phyloP scores from a whole-genome alignment of 2,888 invertebrate genomes.

The Scelioninae gen. 1 region DNA sequence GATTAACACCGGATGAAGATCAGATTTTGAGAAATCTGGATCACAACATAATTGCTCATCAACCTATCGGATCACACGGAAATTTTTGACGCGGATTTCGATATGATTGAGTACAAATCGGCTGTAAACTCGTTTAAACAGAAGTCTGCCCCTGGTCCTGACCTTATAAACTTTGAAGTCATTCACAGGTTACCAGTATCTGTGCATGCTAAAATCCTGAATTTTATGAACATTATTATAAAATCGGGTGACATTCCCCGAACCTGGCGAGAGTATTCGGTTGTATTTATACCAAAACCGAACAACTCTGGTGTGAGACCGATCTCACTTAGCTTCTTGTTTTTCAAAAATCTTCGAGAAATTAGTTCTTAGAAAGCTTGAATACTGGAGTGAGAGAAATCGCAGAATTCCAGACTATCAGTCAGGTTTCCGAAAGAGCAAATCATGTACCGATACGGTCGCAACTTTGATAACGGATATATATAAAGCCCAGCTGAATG shows the following conservation, averaged over 20 bases:
- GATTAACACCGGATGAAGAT: neutral
- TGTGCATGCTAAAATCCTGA: neutral
- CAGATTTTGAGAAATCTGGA: neutral
- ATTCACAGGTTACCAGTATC: slow-evolving; percentile 9
- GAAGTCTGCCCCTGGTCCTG: slow-evolving; percentile 19
- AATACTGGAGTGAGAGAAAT: too few species aligned
- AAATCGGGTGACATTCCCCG: neutral
- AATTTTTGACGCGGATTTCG: neutral
- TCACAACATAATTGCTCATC: neutral
- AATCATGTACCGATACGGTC: too few species aligned
- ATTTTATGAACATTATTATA: neutral
- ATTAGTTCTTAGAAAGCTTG: neutral
- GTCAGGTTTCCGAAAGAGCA: too few species aligned
- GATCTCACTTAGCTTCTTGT: slow-evolving; percentile 1
- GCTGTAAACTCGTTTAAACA: slow-evolving; percentile 7
- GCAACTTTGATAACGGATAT: too few species aligned
- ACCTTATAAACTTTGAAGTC: slow-evolving; percentile 12
- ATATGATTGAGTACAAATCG: neutral
- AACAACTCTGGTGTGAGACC: neutral
- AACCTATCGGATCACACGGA: neutral
- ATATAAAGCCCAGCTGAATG: too few species aligned
- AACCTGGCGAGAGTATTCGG: neutral
- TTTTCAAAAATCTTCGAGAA: neutral
- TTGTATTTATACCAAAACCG: slow-evolving; percentile 1
- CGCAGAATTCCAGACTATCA: too few species aligned